Conservation (phyloP, 2,888 invertebrate genomes). For the Thereva nobilitata region DNA sequence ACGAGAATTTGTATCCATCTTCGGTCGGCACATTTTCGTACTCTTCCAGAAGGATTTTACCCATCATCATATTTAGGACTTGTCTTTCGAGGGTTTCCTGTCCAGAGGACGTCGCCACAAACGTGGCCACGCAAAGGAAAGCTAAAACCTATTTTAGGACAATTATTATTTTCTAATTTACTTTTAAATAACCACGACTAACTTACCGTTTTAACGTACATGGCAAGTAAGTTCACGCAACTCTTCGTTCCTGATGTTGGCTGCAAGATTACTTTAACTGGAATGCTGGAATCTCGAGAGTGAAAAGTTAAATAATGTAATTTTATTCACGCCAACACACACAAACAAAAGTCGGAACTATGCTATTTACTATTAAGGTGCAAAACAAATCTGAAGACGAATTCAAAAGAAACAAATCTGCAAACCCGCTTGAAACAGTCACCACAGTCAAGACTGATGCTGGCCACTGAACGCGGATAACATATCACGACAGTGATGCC, state of each 20-base stretch:
- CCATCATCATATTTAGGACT: conserved; percentile 49
- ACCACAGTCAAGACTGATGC: background rate
- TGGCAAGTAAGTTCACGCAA: background rate
- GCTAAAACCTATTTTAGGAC: conserved; percentile 20
- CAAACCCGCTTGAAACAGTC: conserved; percentile 7
- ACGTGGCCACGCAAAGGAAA: conserved; percentile 5
- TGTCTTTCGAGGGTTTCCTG: conserved; percentile 40
- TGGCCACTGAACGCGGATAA: too few relatives aligned
- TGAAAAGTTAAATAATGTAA: conserved; percentile 23
- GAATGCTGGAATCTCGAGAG: conserved; percentile 24
- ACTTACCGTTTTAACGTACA: conserved; percentile 22
- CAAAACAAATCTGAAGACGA: background rate
- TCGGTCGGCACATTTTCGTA: conserved; percentile 50
- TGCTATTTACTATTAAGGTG: background rate
- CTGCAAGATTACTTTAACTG: conserved; percentile 25
- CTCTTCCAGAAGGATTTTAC: conserved; percentile 49
- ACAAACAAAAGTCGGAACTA: background rate
- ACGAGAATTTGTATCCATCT: conserved; percentile 55
- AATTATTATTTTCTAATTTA: background rate
- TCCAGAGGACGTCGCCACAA: conserved; percentile 8
- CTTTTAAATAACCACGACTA: background rate
- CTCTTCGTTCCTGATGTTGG: conserved; percentile 16
- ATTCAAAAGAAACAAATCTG: background rate
- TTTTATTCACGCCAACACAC: conserved; percentile 13
- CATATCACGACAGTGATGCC: too few relatives aligned